Conservation (phyloP, 2,113 vertebrate species). For the Syngnathus typhle region DNA sequence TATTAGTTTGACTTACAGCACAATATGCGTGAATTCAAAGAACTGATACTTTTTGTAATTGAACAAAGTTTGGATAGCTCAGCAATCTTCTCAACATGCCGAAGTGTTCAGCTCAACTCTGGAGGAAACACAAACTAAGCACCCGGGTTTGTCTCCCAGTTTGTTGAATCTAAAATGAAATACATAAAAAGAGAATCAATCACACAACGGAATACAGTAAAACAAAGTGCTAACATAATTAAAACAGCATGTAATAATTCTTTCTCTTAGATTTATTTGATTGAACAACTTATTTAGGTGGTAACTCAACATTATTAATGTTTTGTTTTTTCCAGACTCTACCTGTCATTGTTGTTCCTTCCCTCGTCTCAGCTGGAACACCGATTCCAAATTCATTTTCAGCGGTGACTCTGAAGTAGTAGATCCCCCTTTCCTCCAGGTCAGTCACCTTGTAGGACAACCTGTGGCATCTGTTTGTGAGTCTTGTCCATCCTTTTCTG, state of each 20-base stretch:
- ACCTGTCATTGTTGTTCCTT: constrained; percentile 95
- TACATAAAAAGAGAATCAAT: not conserved
- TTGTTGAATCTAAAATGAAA: constrained; percentile 49
- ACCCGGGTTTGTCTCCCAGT: constrained; percentile 53
- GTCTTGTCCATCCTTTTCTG: constrained; percentile 89
- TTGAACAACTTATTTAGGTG: not conserved
- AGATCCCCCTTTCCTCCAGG: constrained; percentile 88
- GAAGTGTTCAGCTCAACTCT: not conserved
- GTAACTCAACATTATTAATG: not conserved
- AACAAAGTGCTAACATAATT: not conserved
- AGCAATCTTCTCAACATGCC: not conserved
- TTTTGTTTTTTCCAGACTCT: constrained; percentile 11
- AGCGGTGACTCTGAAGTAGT: constrained; percentile 91
- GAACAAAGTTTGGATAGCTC: not conserved
- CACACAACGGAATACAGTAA: not conserved
- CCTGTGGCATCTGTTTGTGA: constrained; percentile 84
- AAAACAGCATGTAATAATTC: not conserved
- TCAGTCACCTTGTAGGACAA: constrained; percentile 84
- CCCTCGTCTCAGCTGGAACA: constrained; percentile 83
- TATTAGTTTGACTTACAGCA: not conserved
- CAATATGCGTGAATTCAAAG: not conserved
- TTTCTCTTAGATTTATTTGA: not conserved
- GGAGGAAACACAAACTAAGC: constrained; percentile 31
- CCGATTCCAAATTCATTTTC: constrained; percentile 93
- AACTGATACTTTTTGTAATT: not conserved